A percentile compares a stretch with the other conserved stretches of the same genome.
Conservation (phyloP, 1,140 invertebrate genomes). For the Diorhabda carinulata region DNA sequence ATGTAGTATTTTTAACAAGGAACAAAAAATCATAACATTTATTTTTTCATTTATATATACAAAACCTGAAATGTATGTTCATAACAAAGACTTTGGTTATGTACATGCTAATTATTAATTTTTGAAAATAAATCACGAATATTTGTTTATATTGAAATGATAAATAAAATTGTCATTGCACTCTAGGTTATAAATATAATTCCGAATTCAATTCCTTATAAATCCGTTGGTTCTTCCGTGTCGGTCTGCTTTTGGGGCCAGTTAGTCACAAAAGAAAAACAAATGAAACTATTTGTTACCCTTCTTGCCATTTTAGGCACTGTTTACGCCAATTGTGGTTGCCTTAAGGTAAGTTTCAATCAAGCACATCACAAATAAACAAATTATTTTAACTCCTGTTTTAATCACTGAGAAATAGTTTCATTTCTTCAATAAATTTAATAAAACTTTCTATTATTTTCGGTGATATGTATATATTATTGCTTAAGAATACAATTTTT, state of each 20-base stretch:
- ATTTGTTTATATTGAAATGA: neutral
- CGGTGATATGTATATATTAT: too few relatives aligned
- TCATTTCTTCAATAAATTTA: too few relatives aligned
- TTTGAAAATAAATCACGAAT: conserved; percentile 9
- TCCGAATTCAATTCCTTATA: conserved; percentile 7
- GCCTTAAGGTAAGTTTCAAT: conserved; percentile 11
- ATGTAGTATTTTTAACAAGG: too few relatives aligned
- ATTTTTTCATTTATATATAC: neutral
- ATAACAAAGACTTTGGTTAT: neutral
- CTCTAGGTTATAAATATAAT: conserved; percentile 13
- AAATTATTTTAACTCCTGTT: too few relatives aligned
- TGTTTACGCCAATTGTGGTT: conserved; percentile 12
- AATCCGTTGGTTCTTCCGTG: neutral
- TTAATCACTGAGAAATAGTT: too few relatives aligned
- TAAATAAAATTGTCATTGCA: conserved; percentile 13
- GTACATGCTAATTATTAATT: neutral
- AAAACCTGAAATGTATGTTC: neutral
- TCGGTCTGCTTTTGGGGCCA: conserved; percentile 5
- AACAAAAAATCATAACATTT: neutral
- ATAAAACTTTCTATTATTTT: too few relatives aligned
- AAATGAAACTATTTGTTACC: conserved; percentile 10
- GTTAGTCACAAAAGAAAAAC: neutral
- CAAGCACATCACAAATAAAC: too few relatives aligned
- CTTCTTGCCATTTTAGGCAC: conserved; percentile 1
- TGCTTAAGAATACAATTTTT: too few relatives aligned